Evolutionary conservation across 2,888 invertebrate genomes (phyloP).

Genomic region (Conchocele bisecta): DNA sequence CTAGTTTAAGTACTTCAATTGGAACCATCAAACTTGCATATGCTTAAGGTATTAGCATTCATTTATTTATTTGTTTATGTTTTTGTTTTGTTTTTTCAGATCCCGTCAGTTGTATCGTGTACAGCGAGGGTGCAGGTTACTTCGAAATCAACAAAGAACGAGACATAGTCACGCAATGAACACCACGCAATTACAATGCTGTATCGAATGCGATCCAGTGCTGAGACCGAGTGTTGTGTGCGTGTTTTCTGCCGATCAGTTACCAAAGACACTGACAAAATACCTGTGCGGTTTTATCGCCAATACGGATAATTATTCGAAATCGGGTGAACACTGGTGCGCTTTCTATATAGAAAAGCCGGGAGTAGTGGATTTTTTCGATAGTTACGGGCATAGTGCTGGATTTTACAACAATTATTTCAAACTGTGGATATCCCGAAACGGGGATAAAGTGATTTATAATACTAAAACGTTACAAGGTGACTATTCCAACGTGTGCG

Average conservation of each 20-base stretch:
- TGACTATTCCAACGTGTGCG: constrained; percentile 14
- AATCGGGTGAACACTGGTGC: not conserved
- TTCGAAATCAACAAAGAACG: constrained; percentile 22
- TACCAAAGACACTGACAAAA: not conserved
- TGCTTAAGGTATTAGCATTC: too few species aligned
- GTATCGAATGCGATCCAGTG: constrained; percentile 1
- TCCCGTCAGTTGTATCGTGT: constrained; percentile 22
- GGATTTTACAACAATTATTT: not conserved
- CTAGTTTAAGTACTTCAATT: too few species aligned
- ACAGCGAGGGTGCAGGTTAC: constrained; percentile 3
- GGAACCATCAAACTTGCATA: too few species aligned
- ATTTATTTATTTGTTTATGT: too few species aligned
- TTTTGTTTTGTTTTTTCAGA: constrained; percentile 8
- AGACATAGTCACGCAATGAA: constrained; percentile 18
- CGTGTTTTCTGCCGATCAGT: constrained; percentile 21
- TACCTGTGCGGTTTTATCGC: constrained; percentile 11
- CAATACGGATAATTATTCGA: not conserved
- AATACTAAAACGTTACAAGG: constrained; percentile 10
- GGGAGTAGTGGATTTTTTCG: constrained; percentile 14
- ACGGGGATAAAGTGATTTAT: not conserved
- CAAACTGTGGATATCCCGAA: not conserved
- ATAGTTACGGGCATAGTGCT: constrained; percentile 20
- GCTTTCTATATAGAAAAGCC: not conserved
- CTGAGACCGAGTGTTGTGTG: not conserved
- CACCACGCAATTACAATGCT: constrained; percentile 11